These are phyloP conservation scores for Sphaerophoria rueppellii DNA, from an alignment of 2,888 invertebrate species.

Conservation along the genomic window DNA sequence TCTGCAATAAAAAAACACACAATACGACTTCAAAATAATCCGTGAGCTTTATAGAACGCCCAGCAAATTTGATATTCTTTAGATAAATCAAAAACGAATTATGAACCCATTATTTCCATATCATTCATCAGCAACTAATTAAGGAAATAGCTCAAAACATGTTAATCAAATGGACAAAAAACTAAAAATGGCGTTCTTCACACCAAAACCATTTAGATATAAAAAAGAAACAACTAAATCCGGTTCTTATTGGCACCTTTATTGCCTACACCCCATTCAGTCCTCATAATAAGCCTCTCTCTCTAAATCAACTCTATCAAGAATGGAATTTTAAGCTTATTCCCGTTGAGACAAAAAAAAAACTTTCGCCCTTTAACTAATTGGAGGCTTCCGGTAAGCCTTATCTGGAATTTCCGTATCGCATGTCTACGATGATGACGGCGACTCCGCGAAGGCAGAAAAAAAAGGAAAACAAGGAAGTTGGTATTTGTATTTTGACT, in stretches of 20 bases:
- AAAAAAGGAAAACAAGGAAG: conserved; percentile 41
- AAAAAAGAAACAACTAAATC: conserved; percentile 51
- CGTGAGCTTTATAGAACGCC: background rate
- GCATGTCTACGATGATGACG: conserved; percentile 43
- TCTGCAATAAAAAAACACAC: too few relatives aligned
- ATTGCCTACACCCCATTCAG: background rate
- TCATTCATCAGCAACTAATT: background rate
- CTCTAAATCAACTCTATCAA: background rate
- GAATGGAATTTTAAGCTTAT: background rate
- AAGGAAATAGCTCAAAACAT: background rate
- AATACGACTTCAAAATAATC: background rate
- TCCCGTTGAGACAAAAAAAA: background rate
- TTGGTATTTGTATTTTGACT: conserved; percentile 60
- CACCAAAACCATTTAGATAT: background rate
- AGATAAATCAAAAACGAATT: background rate
- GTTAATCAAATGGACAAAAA: background rate
- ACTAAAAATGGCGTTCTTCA: background rate
- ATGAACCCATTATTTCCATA: background rate
- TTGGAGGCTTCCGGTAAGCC: conserved; percentile 58
- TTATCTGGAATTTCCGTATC: conserved; percentile 64
- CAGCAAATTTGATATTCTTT: background rate
- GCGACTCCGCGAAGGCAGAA: background rate
- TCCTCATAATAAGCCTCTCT: background rate
- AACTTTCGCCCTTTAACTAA: conserved; percentile 43
- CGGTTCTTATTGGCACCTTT: conserved; percentile 47